phyloP scores from a whole-genome alignment of 2,888 invertebrate species.

The Orthosia gracilis region DNA sequence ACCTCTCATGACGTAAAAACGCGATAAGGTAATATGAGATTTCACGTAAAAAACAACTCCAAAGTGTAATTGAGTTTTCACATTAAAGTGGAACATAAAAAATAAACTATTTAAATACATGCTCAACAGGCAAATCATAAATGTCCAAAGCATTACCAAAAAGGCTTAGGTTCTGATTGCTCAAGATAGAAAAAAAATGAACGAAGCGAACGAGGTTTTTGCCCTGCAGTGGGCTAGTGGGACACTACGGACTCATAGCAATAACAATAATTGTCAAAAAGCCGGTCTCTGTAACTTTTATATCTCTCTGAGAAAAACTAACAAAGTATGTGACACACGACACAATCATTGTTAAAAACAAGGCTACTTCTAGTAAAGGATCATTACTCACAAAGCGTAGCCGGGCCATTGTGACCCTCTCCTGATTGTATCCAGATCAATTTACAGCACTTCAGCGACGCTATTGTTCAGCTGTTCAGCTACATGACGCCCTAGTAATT shows the following conservation, averaged over 20 bases:
- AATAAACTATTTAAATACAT: neutral
- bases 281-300: too few species aligned
- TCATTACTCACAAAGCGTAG: constrained; percentile 43
- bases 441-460: constrained; percentile 43
- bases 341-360: constrained; percentile 20
- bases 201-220: too few species aligned
- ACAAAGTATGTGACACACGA: neutral
- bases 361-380: neutral
- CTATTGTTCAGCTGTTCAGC: constrained; percentile 49
- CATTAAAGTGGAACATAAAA: neutral
- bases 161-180: too few species aligned
- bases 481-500: constrained; percentile 18
- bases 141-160: too few species aligned
- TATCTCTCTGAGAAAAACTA: neutral
- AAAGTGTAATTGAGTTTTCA: neutral
- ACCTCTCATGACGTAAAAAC: neutral
- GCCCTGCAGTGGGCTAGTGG: too few species aligned
- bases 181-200: too few species aligned
- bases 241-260: too few species aligned
- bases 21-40: neutral
- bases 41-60: neutral
- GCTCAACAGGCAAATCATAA: too few species aligned
- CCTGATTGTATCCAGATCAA: constrained; percentile 50
- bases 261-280: too few species aligned
- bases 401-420: constrained; percentile 14